phyloP scores from a whole-genome alignment of 1,140 invertebrate species.

The Neomicropteryx cornuta region DNA sequence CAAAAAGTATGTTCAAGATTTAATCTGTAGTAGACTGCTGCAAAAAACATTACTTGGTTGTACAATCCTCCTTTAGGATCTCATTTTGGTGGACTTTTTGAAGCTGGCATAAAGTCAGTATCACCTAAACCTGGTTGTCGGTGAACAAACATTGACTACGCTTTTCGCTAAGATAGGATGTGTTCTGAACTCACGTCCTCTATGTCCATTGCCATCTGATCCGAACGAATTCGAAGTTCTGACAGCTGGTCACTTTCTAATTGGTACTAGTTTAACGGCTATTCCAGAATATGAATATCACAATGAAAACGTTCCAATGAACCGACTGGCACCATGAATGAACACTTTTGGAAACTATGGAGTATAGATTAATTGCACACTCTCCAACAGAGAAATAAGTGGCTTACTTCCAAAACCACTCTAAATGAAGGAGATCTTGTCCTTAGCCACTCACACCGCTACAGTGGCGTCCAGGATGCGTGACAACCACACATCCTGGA shows the following conservation, averaged over 20 bases:
- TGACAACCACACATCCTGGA: slow-evolving; percentile 11
- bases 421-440: neutral
- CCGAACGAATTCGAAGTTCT: slow-evolving; percentile 18
- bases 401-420: neutral
- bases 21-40: neutral
- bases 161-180: slow-evolving; percentile 18
- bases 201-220: slow-evolving; percentile 4
- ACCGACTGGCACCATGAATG: neutral
- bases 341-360: slow-evolving; percentile 3
- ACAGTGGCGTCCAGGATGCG: slow-evolving; percentile 15
- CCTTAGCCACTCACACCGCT: slow-evolving; percentile 1
- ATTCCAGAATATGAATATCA: slow-evolving; percentile 9
- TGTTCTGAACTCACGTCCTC: slow-evolving; percentile 15
- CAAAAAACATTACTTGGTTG: slow-evolving; percentile 8
- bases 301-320: neutral
- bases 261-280: slow-evolving; percentile 17
- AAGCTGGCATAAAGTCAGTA: slow-evolving; percentile 16
- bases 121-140: slow-evolving; percentile 14
- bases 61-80: slow-evolving; percentile 17
- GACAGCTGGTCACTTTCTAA: slow-evolving; percentile 28
- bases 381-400: slow-evolving; percentile 2
- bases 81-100: slow-evolving; percentile 17
- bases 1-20: neutral
- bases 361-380: neutral
- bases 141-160: slow-evolving; percentile 13